Evolutionary conservation across 2,888 invertebrate genomes (phyloP), one percentile per base, ranked within the genome.

Genomic region (Tenodera sinensis): DNA sequence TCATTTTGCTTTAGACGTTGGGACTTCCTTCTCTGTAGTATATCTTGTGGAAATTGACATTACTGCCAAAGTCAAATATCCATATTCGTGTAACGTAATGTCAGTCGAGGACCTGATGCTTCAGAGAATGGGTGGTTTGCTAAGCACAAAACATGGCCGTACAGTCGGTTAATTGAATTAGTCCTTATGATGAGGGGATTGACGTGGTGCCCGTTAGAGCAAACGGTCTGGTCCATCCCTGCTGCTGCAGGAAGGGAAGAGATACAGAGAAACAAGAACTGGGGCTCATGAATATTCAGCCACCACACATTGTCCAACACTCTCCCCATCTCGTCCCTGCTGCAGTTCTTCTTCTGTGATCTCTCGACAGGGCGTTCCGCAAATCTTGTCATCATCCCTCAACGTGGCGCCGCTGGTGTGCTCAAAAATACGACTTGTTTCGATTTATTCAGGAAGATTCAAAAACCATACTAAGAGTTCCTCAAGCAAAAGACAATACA

Each of bases 251-350:
- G 15, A 42, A 42, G 42, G 42, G 42, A 42, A 42, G 25, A 71
- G 54, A 71, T 71, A 84, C 27, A 47, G 84, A 42, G 84, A 42
- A 84, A 84, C 84, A 84, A 84, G 84, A 34, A 84, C n/a, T 42
- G 84, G n/a, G 84, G 42, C 47, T 84, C 84, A 84, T 84, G 84
- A 84, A 84, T 84, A 84, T 84, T 15, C 84, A 84, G 84, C 20
- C 30, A 25, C 28, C n/a, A 34, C 42, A 42, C 42, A 84, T 84
- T 84, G 84, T 84, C 84, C 30, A 27, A n/a, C 83, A 84, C 84
- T 84, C 84, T 42, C 15, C 20, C 84, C 84, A 42, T 42, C 84
- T 27, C 47, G n/a, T 84, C 54, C 54, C 54, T 71, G 54, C 54
- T 71, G 54, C 54, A 71, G 54, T 71, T 71, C 54, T 71, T 71